phyloP scores from a whole-genome alignment of 2,797 vertebrate species.

The Enteromius radiatus region DNA sequence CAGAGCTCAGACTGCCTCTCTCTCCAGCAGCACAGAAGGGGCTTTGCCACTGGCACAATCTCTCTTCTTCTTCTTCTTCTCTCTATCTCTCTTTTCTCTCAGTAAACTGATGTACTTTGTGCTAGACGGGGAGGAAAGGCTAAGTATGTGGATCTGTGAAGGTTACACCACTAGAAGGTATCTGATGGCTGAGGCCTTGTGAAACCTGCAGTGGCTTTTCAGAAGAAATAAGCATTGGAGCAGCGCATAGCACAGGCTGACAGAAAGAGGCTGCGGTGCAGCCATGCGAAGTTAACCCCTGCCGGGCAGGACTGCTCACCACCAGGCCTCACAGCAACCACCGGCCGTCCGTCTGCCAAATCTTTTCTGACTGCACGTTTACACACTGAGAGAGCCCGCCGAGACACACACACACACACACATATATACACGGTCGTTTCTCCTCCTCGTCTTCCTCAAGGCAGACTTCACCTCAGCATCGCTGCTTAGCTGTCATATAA shows the following conservation, averaged over 20 bases:
- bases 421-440: constrained; percentile 20
- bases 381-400: constrained; percentile 74
- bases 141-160: constrained; percentile 84
- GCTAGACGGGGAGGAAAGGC: constrained; percentile 82
- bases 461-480: constrained; percentile 53
- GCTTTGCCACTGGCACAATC: constrained; percentile 71
- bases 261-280: constrained; percentile 90
- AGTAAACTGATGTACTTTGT: constrained; percentile 79
- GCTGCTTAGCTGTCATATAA: constrained; percentile 20
- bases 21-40: constrained; percentile 66
- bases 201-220: constrained; percentile 82
- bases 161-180: constrained; percentile 78
- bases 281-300: constrained; percentile 92
- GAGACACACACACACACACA: constrained; percentile 52
- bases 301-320: constrained; percentile 74
- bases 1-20: constrained; percentile 49
- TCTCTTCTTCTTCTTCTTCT: constrained; percentile 21
- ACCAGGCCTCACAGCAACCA: constrained; percentile 51
- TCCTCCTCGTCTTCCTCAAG: constrained; percentile 47
- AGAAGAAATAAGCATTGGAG: constrained; percentile 83
- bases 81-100: constrained; percentile 33
- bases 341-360: constrained; percentile 75
- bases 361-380: constrained; percentile 83
- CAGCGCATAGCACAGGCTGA: constrained; percentile 77
- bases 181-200: constrained; percentile 82